These are phyloP conservation scores for Sibirionetta formosa DNA, from an alignment of 2,797 vertebrate genomes.

Conservation along the genomic window DNA sequence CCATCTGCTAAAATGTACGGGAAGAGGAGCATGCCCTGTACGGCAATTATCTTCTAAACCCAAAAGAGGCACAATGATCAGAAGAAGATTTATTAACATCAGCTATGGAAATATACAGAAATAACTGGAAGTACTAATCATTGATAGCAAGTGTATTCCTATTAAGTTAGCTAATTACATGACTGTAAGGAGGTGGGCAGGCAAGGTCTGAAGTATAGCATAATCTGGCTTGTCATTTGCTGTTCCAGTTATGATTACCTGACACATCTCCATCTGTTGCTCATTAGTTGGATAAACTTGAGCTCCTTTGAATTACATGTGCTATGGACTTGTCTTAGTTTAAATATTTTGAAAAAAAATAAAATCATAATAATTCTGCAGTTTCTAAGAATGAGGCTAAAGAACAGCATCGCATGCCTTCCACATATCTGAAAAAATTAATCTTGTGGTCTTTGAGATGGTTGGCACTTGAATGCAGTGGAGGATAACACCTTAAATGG, in stretches of 20 bases:
- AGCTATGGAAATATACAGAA: not conserved
- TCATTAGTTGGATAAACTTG: not conserved
- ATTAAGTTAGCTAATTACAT: not conserved
- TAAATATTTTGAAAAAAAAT: not conserved
- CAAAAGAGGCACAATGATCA: not conserved
- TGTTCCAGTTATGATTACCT: not conserved
- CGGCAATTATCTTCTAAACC: not conserved
- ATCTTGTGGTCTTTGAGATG: not conserved
- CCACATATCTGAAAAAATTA: not conserved
- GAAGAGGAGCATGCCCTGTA: not conserved
- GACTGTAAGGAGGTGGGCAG: not conserved
- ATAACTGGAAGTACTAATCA: not conserved
- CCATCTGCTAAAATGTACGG: not conserved
- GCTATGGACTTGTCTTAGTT: not conserved
- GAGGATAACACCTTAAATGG: not conserved
- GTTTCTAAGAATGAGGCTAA: not conserved
- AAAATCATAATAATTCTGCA: not conserved
- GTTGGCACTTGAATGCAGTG: not conserved
- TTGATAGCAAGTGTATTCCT: not conserved
- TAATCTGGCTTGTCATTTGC: not conserved
- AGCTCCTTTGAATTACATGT: not conserved
- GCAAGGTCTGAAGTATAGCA: not conserved
- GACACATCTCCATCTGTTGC: not conserved
- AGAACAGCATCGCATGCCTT: not conserved
- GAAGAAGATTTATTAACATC: not conserved